phyloP scores from a whole-genome alignment of 2,888 invertebrate species.

The Hemithea aestivaria region DNA sequence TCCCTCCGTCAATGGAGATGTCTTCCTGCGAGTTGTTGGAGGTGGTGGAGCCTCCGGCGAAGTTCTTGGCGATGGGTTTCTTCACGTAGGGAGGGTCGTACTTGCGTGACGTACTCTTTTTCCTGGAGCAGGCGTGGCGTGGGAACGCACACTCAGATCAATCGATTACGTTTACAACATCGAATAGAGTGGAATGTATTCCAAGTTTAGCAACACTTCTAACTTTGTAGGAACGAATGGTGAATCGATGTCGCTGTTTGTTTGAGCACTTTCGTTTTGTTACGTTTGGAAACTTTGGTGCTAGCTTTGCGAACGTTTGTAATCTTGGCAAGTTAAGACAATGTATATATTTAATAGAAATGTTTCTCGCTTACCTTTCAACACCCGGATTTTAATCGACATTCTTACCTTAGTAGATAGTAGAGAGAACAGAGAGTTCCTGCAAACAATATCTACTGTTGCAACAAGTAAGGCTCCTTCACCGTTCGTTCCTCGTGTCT shows the following conservation, averaged over 20 bases:
- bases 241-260: conserved; percentile 5
- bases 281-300: no score
- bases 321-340: no score
- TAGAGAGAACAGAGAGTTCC: no score
- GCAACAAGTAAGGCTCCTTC: conserved; percentile 20
- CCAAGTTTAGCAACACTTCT: conserved; percentile 38
- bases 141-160: conserved; percentile 79
- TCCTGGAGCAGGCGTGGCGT: conserved; percentile 82
- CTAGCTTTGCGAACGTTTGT: no score
- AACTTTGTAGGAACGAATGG: conserved; percentile 25
- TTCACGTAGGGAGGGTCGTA: conserved; percentile 93
- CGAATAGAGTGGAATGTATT: conserved; percentile 48
- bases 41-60: conserved; percentile 81
- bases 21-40: conserved; percentile 89
- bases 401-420: no score
- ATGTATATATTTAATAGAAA: no score
- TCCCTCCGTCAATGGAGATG: conserved; percentile 88
- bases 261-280: conserved; percentile 10
- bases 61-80: conserved; percentile 88
- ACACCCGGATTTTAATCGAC: no score
- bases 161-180: conserved; percentile 74
- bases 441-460: no score
- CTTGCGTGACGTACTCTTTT: conserved; percentile 93
- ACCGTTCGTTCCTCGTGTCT: conserved; percentile 34
- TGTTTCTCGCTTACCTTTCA: no score